phyloP scores from a whole-genome alignment of 2,113 vertebrate genomes.

The Tyto alba region DNA sequence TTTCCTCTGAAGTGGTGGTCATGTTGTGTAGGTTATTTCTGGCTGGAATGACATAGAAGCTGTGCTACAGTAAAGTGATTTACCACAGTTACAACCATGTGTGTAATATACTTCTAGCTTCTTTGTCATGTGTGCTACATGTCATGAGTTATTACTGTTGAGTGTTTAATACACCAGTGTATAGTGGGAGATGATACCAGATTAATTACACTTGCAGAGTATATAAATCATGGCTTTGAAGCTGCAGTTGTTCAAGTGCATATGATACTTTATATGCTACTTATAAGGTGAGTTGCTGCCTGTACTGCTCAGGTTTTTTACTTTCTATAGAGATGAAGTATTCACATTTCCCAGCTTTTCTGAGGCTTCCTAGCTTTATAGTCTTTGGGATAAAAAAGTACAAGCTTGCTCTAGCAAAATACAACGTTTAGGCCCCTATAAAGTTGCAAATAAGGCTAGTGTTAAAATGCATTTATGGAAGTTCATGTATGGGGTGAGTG shows the following conservation, averaged over 20 bases:
- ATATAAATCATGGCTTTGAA: neutral
- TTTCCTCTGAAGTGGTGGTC: neutral
- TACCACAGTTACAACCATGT: neutral
- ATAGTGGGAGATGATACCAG: neutral
- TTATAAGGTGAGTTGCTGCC: neutral
- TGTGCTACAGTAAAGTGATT: neutral
- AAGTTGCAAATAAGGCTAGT: neutral
- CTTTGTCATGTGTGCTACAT: neutral
- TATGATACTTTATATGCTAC: neutral
- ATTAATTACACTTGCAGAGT: neutral
- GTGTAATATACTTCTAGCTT: neutral
- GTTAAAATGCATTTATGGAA: neutral
- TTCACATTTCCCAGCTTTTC: neutral
- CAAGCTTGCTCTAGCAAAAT: neutral
- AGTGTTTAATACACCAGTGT: neutral
- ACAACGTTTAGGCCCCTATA: rapidly evolving
- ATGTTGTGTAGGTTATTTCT: neutral
- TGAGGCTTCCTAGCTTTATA: neutral
- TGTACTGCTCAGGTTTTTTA: neutral
- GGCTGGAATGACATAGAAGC: neutral
- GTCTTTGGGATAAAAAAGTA: neutral
- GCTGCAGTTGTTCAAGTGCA: neutral
- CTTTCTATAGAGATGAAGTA: neutral
- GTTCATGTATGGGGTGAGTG: rapidly evolving
- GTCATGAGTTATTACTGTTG: neutral